Evolutionary conservation across 2,113 vertebrate species (phyloP).

Genomic region (Coptodon rendalli): DNA sequence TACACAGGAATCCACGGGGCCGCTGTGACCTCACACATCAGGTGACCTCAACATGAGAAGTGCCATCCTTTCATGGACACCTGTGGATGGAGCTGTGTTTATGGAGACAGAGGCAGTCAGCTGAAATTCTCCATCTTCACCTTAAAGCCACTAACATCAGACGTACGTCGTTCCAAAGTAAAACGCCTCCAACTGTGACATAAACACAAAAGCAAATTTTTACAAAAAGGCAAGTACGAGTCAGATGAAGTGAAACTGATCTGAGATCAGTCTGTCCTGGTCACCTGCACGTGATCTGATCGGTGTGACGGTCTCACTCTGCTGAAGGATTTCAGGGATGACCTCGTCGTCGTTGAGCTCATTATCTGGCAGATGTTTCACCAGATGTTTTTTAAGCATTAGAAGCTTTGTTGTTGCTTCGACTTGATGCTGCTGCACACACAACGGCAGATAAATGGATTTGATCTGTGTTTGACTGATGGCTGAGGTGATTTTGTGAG

Average conservation of each 20-base stretch:
- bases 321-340: background rate
- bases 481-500: background rate
- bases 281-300: background rate
- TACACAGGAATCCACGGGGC: background rate
- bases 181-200: background rate
- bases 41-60: background rate
- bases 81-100: background rate
- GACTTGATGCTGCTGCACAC: background rate
- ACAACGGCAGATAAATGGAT: background rate
- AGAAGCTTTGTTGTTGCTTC: background rate
- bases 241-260: background rate
- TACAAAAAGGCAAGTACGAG: background rate
- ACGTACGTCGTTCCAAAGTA: background rate
- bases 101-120: background rate
- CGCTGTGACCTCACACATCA: background rate
- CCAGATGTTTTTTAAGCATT: background rate
- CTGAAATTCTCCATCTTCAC: background rate
- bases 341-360: background rate
- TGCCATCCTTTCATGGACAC: background rate
- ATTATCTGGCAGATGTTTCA: background rate
- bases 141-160: background rate
- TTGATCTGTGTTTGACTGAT: background rate
- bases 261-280: background rate
- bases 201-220: background rate
- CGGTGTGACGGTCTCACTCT: background rate